Conservation (phyloP, 2,113 vertebrate genomes). For the Callipepla squamata region DNA sequence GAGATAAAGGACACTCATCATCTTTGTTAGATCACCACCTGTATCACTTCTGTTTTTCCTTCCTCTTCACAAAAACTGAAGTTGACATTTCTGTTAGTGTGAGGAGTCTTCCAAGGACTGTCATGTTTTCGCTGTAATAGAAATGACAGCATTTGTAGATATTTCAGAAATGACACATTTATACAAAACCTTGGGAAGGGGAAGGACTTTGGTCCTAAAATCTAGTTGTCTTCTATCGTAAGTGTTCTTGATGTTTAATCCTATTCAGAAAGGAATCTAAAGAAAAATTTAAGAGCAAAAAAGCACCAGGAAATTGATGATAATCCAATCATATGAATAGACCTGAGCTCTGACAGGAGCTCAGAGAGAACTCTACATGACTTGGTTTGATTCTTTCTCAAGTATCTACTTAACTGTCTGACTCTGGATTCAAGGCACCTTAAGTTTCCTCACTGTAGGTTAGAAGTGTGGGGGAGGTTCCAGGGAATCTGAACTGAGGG, state of each 20-base stretch:
- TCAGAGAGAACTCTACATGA: background rate
- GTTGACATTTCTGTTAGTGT: background rate
- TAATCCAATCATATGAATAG: background rate
- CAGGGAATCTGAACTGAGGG: background rate
- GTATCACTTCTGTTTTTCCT: background rate
- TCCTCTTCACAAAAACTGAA: background rate
- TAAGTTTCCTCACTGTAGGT: background rate
- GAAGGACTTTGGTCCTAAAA: background rate
- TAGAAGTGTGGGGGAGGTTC: background rate
- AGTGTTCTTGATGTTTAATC: background rate
- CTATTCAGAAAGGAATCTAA: background rate
- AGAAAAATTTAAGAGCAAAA: background rate
- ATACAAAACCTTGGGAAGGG: background rate
- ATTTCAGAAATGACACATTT: background rate
- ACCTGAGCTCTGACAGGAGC: background rate
- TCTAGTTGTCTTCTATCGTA: accelerated
- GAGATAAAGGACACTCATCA: background rate
- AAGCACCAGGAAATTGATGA: background rate
- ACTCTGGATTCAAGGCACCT: background rate
- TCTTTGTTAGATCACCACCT: background rate
- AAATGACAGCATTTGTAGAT: background rate
- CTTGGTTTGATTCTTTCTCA: background rate
- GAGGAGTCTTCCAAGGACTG: background rate
- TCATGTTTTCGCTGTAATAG: background rate
- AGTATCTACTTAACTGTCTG: background rate